Evolutionary conservation across 2,113 vertebrate genomes (phyloP), one percentile per base, ranked within the genome.

Genomic region (Nanorana parkeri): DNA sequence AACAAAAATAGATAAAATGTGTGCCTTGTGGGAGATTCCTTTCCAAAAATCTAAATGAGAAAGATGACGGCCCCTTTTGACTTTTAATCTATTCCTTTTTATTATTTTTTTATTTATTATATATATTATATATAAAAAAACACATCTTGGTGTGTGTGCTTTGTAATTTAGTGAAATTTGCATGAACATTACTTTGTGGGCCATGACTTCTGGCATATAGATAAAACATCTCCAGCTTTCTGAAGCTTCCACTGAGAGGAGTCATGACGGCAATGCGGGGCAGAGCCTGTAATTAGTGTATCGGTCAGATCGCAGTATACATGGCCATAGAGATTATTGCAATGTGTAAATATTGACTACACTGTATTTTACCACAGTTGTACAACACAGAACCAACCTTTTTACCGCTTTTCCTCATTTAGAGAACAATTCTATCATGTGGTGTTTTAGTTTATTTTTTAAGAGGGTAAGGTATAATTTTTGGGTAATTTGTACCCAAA

Each of bases 21-120:
- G 92, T 94, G 94, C 94, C 93, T 95, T 93, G 89, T 75, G 28
- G 79, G 61, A 81, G 47, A 36, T 36, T 19, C 78, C 24, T 21
- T 71, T 66, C 29, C 32, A 60, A 28, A 79, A 63, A 20, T 65
- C 28, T 23, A 19, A 67, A 47, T 47, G 41, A 47, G 26, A 68
- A 68, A 47, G 23, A 11, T 47, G 3, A 3, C n/a, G 19, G 4
- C 1, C 5, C 32, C 29, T 20, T 23, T 26, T 28, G 17, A 23
- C 24, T 19, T 47, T 60, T 41, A 58, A 64, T 60, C 10, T 68
- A 36, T 58, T 11, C 20, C 4, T 29, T 56, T 10, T 73, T 68
- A 36, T 58, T 23, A n/a, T 11, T 32, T 58, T 8, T 73, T 26
- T 55, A 75, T 75, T 75, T 75, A 75, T 74, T 74, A 36, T 36